Conservation (phyloP, 2,888 invertebrate species). For the Synergus japonicus region DNA sequence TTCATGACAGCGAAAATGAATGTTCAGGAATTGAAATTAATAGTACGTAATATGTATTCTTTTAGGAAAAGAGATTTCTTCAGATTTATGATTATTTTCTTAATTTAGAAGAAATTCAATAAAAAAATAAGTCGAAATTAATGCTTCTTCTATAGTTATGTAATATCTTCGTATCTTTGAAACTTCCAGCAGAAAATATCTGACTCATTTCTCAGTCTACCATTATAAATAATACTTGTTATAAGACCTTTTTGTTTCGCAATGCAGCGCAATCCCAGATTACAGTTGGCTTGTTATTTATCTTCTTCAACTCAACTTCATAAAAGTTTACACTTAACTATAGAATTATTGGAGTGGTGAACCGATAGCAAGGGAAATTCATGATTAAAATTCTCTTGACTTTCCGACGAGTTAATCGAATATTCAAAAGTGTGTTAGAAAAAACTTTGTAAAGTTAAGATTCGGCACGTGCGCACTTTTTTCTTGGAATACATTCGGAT, state of each 20-base stretch:
- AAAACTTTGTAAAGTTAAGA: constrained; percentile 30
- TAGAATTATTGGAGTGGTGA: constrained; percentile 31
- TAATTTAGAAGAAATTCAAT: neutral
- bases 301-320: constrained; percentile 30
- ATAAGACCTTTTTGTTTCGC: neutral
- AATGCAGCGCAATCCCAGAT: neutral
- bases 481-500: constrained; percentile 5
- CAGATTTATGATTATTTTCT: neutral
- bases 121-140: too few species aligned
- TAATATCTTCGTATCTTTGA: neutral
- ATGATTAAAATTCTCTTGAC: constrained; percentile 32
- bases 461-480: constrained; percentile 7
- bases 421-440: constrained; percentile 30
- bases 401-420: constrained; percentile 36
- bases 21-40: constrained; percentile 25
- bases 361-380: constrained; percentile 17
- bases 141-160: neutral
- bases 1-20: constrained; percentile 13
- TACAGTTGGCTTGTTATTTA: constrained; percentile 23
- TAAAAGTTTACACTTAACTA: constrained; percentile 31
- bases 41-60: constrained; percentile 23
- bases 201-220: neutral
- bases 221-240: neutral
- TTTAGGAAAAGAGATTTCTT: neutral
- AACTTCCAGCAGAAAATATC: neutral